Evolutionary conservation across 2,888 invertebrate genomes (phyloP).

Genomic region (Nomada goodeniana): DNA sequence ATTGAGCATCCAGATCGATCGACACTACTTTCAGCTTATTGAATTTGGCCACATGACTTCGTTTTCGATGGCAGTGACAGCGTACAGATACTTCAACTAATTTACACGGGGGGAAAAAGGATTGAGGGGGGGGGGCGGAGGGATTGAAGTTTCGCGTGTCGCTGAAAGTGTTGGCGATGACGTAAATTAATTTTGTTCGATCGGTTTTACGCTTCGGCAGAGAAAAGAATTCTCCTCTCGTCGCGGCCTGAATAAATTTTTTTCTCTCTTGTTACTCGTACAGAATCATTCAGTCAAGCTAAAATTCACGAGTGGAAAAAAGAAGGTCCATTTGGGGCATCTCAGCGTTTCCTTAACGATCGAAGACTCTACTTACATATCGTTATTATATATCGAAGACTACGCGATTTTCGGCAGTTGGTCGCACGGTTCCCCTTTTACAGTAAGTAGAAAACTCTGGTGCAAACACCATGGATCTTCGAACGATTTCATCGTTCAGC

Average conservation of each 20-base stretch:
- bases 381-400: slow-evolving; percentile 54
- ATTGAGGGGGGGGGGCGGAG: not conserved
- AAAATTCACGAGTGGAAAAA: not conserved
- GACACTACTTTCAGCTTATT: slow-evolving; percentile 31
- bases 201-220: not conserved
- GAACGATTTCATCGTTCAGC: slow-evolving; percentile 7
- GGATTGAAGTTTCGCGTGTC: not conserved
- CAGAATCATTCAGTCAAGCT: not conserved
- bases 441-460: slow-evolving; percentile 57
- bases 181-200: slow-evolving; percentile 9
- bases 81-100: not conserved
- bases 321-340: not conserved
- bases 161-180: slow-evolving; percentile 18
- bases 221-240: not conserved
- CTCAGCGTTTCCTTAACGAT: slow-evolving; percentile 9
- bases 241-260: not conserved
- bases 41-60: slow-evolving; percentile 1
- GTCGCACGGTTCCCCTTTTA: slow-evolving; percentile 46
- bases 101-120: not conserved
- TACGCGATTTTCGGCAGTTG: slow-evolving; percentile 68
- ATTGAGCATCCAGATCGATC: slow-evolving; percentile 66
- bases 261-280: not conserved
- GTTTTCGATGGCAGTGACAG: slow-evolving; percentile 11
- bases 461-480: not conserved
- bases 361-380: slow-evolving; percentile 49